phyloP scores from a whole-genome alignment of 2,113 vertebrate genomes.

The Austrofundulus limnaeus region DNA sequence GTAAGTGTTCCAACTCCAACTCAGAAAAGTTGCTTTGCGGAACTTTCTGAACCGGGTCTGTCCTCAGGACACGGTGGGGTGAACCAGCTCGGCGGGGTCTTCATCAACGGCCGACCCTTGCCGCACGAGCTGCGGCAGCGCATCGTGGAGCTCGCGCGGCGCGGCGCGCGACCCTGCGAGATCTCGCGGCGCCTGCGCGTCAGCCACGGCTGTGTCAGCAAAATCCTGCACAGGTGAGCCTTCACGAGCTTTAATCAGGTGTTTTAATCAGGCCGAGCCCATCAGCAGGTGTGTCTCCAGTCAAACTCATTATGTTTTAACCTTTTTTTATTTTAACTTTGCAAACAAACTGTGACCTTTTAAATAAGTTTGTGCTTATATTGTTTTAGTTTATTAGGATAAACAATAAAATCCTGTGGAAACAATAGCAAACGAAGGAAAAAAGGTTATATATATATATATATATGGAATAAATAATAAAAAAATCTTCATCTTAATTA shows the following conservation, averaged over 20 bases:
- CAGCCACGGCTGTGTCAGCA: constrained; percentile 70
- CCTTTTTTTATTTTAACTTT: no score
- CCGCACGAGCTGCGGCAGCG: constrained; percentile 47
- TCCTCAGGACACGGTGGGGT: constrained; percentile 46
- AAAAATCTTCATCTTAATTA: no score
- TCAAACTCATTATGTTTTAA: no score
- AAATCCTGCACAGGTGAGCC: constrained; percentile 58
- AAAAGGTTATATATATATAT: no score
- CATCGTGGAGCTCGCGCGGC: constrained; percentile 58
- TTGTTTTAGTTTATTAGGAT: no score
- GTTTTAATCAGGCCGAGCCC: no score
- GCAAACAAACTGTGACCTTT: no score
- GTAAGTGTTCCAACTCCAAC: constrained; percentile 22
- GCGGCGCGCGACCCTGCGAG: constrained; percentile 60
- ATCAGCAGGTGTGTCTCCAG: no score
- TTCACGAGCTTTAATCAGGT: background rate
- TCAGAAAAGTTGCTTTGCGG: background rate
- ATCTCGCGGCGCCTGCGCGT: constrained; percentile 66
- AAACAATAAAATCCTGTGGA: no score
- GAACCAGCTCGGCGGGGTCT: constrained; percentile 68
- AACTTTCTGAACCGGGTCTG: background rate
- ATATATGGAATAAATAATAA: no score
- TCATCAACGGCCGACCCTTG: constrained; percentile 65
- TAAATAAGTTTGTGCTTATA: no score
- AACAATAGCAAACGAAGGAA: no score